Percentiles rank a stretch among this genome's conserved stretches.
phyloP scores from a whole-genome alignment of 1,140 invertebrate genomes.

The Scaptomyza graminum region DNA sequence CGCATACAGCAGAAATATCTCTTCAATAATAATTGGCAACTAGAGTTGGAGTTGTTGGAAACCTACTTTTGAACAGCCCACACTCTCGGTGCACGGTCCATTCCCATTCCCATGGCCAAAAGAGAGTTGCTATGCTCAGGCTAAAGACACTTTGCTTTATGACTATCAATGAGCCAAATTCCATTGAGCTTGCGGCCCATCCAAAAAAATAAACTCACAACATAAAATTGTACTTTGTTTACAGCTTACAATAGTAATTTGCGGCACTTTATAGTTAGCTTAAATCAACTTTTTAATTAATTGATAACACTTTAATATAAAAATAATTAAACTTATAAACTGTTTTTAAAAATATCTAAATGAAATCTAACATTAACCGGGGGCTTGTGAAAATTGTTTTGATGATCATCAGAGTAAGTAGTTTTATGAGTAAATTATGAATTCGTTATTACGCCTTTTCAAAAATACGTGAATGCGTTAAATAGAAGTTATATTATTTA shows the following conservation, averaged over 20 bases:
- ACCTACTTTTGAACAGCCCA: slow-evolving; percentile 39
- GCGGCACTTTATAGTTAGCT: not conserved
- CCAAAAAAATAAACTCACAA: slow-evolving; percentile 5
- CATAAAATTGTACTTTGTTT: not conserved
- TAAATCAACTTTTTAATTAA: not conserved
- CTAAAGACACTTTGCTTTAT: slow-evolving; percentile 10
- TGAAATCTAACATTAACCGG: too few species aligned
- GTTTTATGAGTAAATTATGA: too few species aligned
- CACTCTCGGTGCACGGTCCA: slow-evolving; percentile 26
- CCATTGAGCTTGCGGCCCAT: slow-evolving; percentile 30
- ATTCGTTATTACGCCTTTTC: too few species aligned
- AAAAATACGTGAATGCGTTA: too few species aligned
- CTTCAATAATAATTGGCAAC: slow-evolving; percentile 30
- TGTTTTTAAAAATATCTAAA: too few species aligned
- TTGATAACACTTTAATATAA: not conserved
- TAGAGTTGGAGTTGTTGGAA: slow-evolving; percentile 30
- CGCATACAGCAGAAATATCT: slow-evolving; percentile 27
- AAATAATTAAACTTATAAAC: not conserved
- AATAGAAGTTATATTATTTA: too few species aligned
- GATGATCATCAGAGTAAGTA: too few species aligned
- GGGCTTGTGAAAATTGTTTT: too few species aligned
- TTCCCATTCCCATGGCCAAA: slow-evolving; percentile 46
- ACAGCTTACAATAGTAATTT: not conserved
- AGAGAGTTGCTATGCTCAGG: slow-evolving; percentile 15
- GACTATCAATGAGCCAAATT: slow-evolving; percentile 46